Evolutionary conservation across 2,888 invertebrate species (phyloP), one percentile per base, ranked within the genome.

Genomic region (Graphium colonna): DNA sequence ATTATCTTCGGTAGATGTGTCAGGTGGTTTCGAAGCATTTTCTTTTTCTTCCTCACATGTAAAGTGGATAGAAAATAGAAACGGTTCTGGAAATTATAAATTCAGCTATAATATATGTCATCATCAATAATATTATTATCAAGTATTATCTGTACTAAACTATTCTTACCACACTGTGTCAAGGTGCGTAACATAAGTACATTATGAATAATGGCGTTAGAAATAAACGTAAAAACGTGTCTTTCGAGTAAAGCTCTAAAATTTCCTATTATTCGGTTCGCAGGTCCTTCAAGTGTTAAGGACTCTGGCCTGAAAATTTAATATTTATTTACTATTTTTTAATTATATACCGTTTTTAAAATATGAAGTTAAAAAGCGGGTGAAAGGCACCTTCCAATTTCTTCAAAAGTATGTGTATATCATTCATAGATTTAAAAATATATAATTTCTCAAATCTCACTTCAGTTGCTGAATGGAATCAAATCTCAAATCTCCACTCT

Each of bases 211-310:
- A 85, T 44, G 0, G 67, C 55, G 48, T 75, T 79, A 8, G 73
- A 66, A 78, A 86, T 79, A 1, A 81, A 63, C 1, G 79, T 58
- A 1, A 77, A 52, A 7, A 85, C 68, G 3, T 85, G 77, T 51
- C 76, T 69, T 53, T 82, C 78, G 10, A 87, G 57, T 12, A 81
- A 12, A 49, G 79, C 76, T 39, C 76, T 81, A 62, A 75, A 83
- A 58, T 77, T 79, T 0, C 78, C 64, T 52, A 82, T 75, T 54
- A 77, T 51, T 51, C 73, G 58, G 57, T 73, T 82, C 3, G 76
- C 78, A 1, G 79, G 63, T 1, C 84, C 84, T 62, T 81, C 82
- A 0, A 86, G 58, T n/a, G 74, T 77, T 13, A 86, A 55, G 3
- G 73, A 72, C 54, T 78, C 77, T 5, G 77, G 74, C 43, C 86